Evolutionary conservation across 2,888 invertebrate species (phyloP).

Genomic region (Bembecia ichneumoniformis): DNA sequence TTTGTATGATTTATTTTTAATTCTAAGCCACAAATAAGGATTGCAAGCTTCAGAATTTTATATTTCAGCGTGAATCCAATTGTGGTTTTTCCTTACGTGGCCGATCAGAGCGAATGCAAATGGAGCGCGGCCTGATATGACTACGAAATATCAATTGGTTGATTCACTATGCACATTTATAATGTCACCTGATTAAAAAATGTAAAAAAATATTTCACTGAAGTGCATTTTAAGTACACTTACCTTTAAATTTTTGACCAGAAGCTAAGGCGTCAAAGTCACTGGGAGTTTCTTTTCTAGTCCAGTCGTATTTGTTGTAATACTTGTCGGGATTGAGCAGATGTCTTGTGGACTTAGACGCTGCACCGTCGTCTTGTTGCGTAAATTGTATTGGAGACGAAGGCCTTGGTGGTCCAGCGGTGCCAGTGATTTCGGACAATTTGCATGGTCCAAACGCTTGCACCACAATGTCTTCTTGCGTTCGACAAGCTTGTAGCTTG

Average conservation of each 20-base stretch:
- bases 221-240: slow-evolving; percentile 7
- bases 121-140: background rate
- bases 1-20: too few relatives aligned
- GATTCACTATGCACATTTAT: background rate
- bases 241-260: slow-evolving; percentile 62
- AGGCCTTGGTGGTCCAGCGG: slow-evolving; percentile 82
- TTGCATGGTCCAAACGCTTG: slow-evolving; percentile 83
- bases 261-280: slow-evolving; percentile 52
- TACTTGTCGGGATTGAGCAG: slow-evolving; percentile 80
- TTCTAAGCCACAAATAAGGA: too few relatives aligned
- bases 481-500: slow-evolving; percentile 84
- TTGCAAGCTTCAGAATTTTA: background rate
- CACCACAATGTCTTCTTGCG: slow-evolving; percentile 84
- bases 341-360: slow-evolving; percentile 86
- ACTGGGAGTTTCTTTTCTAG: slow-evolving; percentile 65
- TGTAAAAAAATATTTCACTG: background rate
- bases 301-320: slow-evolving; percentile 74
- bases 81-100: background rate
- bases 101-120: background rate
- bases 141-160: background rate
- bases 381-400: slow-evolving; percentile 85
- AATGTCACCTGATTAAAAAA: background rate
- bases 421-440: slow-evolving; percentile 78
- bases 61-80: background rate
- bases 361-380: slow-evolving; percentile 82